These are phyloP conservation scores for Sciurus vulgaris DNA, from an alignment of 2,797 vertebrate species.

Conservation along the genomic window DNA sequence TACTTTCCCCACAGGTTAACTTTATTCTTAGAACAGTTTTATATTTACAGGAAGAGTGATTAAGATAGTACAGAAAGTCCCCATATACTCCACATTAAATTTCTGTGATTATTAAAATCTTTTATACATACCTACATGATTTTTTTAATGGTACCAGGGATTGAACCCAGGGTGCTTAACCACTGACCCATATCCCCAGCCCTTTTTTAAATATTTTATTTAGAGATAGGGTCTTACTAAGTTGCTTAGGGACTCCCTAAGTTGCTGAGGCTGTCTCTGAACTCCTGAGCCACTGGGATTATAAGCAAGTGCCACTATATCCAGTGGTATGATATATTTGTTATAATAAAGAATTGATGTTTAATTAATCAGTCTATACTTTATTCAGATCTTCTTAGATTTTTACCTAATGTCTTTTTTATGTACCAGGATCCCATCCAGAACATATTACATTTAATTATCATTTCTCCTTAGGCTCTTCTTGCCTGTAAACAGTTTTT, in stretches of 20 bases:
- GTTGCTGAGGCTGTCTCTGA: too few species aligned
- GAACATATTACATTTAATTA: neutral
- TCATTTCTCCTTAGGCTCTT: neutral
- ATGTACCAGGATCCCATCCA: neutral
- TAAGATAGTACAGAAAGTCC: neutral
- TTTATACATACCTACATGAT: neutral
- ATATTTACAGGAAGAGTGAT: neutral
- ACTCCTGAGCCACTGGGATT: too few species aligned
- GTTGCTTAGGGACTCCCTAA: too few species aligned
- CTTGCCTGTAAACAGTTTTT: neutral
- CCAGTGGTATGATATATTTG: neutral
- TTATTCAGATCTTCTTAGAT: neutral
- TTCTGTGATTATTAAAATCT: neutral
- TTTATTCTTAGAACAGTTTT: too few species aligned
- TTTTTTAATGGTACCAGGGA: too few species aligned
- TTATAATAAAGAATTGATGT: neutral
- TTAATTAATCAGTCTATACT: neutral
- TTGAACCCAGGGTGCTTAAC: too few species aligned
- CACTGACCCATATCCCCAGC: too few species aligned
- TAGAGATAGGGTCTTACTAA: too few species aligned
- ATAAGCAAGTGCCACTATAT: too few species aligned
- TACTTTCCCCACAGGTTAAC: too few species aligned
- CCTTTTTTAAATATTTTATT: too few species aligned
- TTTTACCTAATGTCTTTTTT: slow-evolving; percentile 5
- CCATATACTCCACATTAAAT: neutral